Evolutionary conservation across 2,113 vertebrate species (phyloP), one percentile per base, ranked within the genome.

Genomic region (Gopherus flavomarginatus): DNA sequence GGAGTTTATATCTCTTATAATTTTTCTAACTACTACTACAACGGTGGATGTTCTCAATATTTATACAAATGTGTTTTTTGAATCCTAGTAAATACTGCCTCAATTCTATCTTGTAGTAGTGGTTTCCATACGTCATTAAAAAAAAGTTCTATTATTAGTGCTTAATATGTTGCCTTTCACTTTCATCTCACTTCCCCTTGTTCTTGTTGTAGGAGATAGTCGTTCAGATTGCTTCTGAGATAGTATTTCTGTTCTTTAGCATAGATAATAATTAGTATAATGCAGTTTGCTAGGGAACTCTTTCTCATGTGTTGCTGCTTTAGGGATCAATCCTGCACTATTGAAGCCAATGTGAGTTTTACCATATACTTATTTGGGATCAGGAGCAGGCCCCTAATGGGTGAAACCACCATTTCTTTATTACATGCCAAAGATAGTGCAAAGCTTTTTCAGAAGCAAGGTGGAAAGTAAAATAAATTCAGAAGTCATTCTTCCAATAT

Each of bases 391-490:
- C 65, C 92, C 95, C 77, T 83, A 90, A 27, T 90, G 27, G 81
- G 16, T 90, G 90, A 84, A 95, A 85, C 87, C 79, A 94, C 47
- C 72, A 19, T 85, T 93, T 96, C 44, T 94, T 92, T n/a, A 89
- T 95, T 88, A 90, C 44, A 78, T 75, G 56, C 77, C 69, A 91
- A 94, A 91, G 59, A 78, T 81, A 92, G 88, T 94, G 93, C 86
- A 57, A 81, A 95, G 65, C 80, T 94, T 81, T 89, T 94, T 44
- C 42, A 91, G 89, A 35, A 16, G 17, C 19, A 8, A 94, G n/a
- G 87, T 21, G 88, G 79, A 88, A 69, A 77, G 52, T 83, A 16
- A 81, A 85, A 90, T 87, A 91, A 94, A 94, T 79, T n/a, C 62
- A n/a, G 62, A 69, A 69, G 17, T 84, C 5, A 17, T 90, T 38